Base-by-base conservation (phyloP, 2,888 invertebrate genomes). In the Pachliopta kotzebuea region DNA sequence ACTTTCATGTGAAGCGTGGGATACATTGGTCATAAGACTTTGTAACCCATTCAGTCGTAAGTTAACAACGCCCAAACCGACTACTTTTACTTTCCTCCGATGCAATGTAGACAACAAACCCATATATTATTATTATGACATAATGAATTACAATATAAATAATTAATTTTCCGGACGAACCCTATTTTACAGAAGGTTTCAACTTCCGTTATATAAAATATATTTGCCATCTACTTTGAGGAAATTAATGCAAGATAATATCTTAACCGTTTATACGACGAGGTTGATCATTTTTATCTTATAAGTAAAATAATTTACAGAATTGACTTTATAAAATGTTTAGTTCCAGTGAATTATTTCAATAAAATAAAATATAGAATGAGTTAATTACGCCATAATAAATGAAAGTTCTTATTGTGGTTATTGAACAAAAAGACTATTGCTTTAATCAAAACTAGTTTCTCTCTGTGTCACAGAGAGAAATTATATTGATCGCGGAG, bases 21-120 rank as follows among this genome's bases (percentile, higher is more conserved):
- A 76, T 76, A 75, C 75, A 74, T 74, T 77, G 52, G 60, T 37
- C 65, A 60, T 50, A 56, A 67, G 68, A 77, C 74, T 81, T 84
- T 83, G 85, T 83, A 79, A 81, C 80, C 77, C 75, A 77, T 79
- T 80, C 78, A 76, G 81, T 77, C 76, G 78, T 81, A 78, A 75
- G 74, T 75, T 72, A 71, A 76, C 71, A 76, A 76, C 76, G 81
- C 83, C 85, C 83, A 88, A 88, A 81, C 81, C 70, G 75, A 83
- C 86, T 78, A 88, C 89, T 90, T 88, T 90, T 89, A 90, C 90
- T 90, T 89, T 89, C 79, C 70, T 78, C 71, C 71, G 69, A 75
- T 73, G 71, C 76, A 21, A 29, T 17, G 31, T 72, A 75, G 71
- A 74, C 76, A 77, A 29, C 80, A 78, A 29, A 37, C 8, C 2